These are phyloP conservation scores for Ferrisia virgata DNA, from an alignment of 2,888 invertebrate species.

Conservation along the genomic window DNA sequence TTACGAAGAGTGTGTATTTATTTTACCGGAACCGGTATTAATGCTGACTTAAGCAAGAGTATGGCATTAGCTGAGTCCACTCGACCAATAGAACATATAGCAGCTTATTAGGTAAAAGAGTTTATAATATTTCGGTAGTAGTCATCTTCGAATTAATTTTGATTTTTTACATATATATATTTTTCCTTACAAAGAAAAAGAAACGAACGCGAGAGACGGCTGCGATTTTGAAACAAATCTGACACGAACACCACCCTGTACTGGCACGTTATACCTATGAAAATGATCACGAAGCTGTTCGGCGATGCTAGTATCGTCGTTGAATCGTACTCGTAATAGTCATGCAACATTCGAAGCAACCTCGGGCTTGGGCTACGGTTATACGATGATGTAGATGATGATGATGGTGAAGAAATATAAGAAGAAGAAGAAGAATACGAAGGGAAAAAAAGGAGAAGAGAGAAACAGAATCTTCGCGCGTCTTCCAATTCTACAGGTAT, in stretches of 20 bases:
- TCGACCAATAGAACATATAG: too few species aligned
- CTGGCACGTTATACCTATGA: neutral
- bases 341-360: constrained; percentile 1
- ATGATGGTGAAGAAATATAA: neutral
- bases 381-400: neutral
- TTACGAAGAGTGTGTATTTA: too few species aligned
- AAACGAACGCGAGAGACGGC: too few species aligned
- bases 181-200: constrained; percentile 4
- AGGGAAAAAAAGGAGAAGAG: neutral
- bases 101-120: too few species aligned
- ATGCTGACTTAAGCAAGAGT: too few species aligned
- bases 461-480: constrained; percentile 23
- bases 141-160: constrained; percentile 21
- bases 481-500: constrained; percentile 32
- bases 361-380: neutral
- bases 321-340: neutral
- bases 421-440: neutral
- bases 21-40: too few species aligned
- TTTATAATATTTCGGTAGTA: neutral
- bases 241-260: constrained; percentile 23
- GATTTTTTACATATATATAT: constrained; percentile 14
- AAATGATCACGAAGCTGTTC: neutral
- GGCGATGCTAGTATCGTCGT: neutral
- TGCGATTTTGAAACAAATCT: constrained; percentile 18
- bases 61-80: too few species aligned